Conservation (phyloP, 2,113 vertebrate genomes). For the Scortum barcoo region DNA sequence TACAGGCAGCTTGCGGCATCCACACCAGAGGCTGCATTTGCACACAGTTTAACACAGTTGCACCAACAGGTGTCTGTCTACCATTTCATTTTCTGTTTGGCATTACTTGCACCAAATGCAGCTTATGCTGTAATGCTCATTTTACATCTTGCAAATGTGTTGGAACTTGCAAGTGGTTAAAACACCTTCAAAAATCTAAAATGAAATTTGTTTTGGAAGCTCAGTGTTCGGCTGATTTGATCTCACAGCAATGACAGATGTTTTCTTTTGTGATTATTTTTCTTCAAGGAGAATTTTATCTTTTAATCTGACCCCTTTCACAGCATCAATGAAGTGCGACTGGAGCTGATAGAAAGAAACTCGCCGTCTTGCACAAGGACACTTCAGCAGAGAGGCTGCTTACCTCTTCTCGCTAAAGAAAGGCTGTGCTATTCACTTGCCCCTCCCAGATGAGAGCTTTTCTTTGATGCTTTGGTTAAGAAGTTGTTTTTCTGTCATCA, state of each 20-base stretch:
- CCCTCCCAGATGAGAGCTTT: conserved; percentile 7
- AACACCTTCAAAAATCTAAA: not conserved
- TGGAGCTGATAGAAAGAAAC: conserved; percentile 7
- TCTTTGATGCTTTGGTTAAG: not conserved
- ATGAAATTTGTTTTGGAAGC: not conserved
- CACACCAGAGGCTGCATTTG: conserved; percentile 50
- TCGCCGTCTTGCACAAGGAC: conserved; percentile 20
- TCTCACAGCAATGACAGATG: not conserved
- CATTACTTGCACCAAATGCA: not conserved
- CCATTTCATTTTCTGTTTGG: not conserved
- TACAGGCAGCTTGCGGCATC: not conserved
- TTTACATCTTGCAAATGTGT: not conserved
- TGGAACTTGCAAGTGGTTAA: not conserved
- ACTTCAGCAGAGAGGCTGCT: conserved; percentile 38
- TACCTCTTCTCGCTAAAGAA: not conserved
- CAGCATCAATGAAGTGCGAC: not conserved
- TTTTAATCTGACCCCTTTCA: conserved; percentile 2
- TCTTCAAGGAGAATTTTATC: conserved; percentile 13
- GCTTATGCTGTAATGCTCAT: not conserved
- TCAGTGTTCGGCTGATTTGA: not conserved
- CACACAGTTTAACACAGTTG: not conserved
- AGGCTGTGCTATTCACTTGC: not conserved
- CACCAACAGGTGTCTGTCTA: not conserved
- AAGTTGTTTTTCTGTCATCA: not conserved
- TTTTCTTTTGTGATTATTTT: conserved; percentile 7